These are phyloP conservation scores for Phragmatobia fuliginosa DNA, from an alignment of 2,888 invertebrate genomes.

Conservation along the genomic window DNA sequence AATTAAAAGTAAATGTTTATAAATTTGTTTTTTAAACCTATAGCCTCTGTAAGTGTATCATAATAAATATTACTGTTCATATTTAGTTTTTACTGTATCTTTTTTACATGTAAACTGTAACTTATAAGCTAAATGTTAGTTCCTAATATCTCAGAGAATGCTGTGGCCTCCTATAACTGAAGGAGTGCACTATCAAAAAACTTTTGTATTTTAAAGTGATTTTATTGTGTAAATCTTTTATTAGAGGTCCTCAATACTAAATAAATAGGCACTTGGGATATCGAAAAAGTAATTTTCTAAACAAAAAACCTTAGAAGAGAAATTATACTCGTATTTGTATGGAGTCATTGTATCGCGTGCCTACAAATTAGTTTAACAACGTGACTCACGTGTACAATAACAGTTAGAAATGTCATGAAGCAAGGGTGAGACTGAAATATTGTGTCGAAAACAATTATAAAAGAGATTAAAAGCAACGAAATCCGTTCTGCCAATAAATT, in stretches of 20 bases:
- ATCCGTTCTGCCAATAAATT: conserved; percentile 4
- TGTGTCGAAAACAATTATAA: not conserved
- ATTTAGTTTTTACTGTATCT: no score
- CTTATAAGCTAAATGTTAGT: no score
- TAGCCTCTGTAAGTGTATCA: not conserved
- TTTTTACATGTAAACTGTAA: no score
- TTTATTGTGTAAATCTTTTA: no score
- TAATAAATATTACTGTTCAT: no score
- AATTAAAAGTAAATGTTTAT: not conserved
- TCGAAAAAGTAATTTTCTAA: not conserved
- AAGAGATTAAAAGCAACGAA: not conserved
- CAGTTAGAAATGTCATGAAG: not conserved
- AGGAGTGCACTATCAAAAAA: no score
- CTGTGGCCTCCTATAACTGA: no score
- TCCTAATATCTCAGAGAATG: no score
- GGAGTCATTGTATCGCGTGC: not conserved
- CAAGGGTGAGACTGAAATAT: not conserved
- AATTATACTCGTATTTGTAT: no score
- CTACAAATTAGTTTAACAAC: not conserved
- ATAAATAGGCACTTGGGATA: not conserved
- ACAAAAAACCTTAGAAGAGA: no score
- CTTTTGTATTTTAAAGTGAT: no score
- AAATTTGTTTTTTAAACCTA: not conserved
- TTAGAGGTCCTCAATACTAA: no score
- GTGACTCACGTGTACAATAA: not conserved